Conservation (phyloP, 1,140 invertebrate genomes). For the Sipha flava region DNA sequence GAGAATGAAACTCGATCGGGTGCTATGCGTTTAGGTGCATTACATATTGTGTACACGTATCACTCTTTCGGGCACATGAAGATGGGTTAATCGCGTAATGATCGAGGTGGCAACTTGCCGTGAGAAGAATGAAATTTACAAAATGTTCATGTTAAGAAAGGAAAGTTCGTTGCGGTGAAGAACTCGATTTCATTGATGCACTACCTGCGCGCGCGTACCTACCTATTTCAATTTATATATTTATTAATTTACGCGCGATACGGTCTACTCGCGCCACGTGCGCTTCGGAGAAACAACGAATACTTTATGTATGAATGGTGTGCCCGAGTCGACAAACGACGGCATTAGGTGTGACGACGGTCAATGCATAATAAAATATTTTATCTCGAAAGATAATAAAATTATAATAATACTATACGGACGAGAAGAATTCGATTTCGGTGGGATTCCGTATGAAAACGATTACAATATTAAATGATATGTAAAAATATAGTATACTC, state of each 20-base stretch:
- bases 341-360: slow-evolving; percentile 8
- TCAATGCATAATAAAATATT: background rate
- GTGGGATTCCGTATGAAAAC: background rate
- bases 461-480: slow-evolving; percentile 13
- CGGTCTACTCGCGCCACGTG: background rate
- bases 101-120: background rate
- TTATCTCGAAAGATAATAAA: background rate
- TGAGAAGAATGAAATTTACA: background rate
- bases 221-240: no score
- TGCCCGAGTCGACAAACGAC: background rate
- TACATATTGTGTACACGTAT: no score
- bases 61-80: no score
- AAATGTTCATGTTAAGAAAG: background rate
- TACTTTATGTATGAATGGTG: background rate
- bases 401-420: background rate
- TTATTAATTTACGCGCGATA: no score
- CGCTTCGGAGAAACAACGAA: background rate
- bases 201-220: background rate
- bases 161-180: background rate
- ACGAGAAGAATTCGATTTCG: background rate
- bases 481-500: background rate
- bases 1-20: no score
- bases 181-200: background rate
- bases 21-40: no score
- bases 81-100: no score